phyloP scores from a whole-genome alignment of 2,888 invertebrate species.

The Psylliodes chrysocephalus region DNA sequence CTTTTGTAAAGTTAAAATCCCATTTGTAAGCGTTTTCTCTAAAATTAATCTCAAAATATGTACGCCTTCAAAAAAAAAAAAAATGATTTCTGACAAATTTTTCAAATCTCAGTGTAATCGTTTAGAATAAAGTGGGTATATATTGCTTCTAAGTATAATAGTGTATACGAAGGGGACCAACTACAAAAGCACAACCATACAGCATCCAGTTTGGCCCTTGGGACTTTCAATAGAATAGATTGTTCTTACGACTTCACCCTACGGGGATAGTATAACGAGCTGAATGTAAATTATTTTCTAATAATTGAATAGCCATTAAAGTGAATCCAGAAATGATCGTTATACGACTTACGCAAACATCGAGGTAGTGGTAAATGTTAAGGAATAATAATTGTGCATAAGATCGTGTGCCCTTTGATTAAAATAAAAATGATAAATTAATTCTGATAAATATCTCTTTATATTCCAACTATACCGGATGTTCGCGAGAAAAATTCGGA shows the following conservation, averaged over 20 bases:
- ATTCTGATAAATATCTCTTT: too few species aligned
- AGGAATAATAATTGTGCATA: too few species aligned
- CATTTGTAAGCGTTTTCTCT: background rate
- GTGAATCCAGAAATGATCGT: background rate
- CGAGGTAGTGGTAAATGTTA: too few species aligned
- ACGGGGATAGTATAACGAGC: slow-evolving; percentile 27
- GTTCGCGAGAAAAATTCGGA: too few species aligned
- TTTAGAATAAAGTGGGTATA: slow-evolving; percentile 25
- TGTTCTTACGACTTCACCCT: slow-evolving; percentile 47
- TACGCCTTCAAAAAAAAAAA: slow-evolving; percentile 34
- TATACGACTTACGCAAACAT: too few species aligned
- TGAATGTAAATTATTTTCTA: slow-evolving; percentile 32
- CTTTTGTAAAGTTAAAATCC: background rate
- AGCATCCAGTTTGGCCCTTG: slow-evolving; percentile 32
- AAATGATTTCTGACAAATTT: slow-evolving; percentile 30
- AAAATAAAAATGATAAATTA: too few species aligned
- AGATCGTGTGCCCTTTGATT: too few species aligned
- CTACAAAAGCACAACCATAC: slow-evolving; percentile 36
- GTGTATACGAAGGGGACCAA: slow-evolving; percentile 26
- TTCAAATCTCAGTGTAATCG: slow-evolving; percentile 32
- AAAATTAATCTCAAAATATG: slow-evolving; percentile 25
- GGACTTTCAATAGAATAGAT: slow-evolving; percentile 46
- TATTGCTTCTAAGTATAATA: slow-evolving; percentile 30
- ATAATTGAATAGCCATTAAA: slow-evolving; percentile 18
- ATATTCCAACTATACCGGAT: too few species aligned